Conservation (phyloP, 2,888 invertebrate species). For the Pseudanteris insignis region DNA sequence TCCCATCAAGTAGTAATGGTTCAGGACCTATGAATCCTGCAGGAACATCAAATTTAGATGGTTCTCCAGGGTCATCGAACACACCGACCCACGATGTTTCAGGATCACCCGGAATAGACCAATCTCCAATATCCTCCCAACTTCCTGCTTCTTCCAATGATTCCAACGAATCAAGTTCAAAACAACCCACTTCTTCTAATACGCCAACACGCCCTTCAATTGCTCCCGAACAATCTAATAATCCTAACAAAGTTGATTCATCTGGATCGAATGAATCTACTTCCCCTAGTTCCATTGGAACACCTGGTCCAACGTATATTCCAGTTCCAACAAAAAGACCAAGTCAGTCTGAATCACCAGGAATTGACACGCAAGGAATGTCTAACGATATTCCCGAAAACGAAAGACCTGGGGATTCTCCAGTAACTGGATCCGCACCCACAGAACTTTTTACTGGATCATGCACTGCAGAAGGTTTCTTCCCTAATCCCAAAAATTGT, state of each 20-base stretch:
- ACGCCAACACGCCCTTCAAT: slow-evolving; percentile 1
- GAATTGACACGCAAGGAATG: too few species aligned
- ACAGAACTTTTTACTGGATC: too few species aligned
- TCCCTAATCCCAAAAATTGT: slow-evolving; percentile 75
- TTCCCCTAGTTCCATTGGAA: not conserved
- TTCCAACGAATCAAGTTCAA: too few species aligned
- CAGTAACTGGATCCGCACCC: too few species aligned
- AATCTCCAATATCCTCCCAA: too few species aligned
- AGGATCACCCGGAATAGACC: too few species aligned
- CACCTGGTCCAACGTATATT: slow-evolving; percentile 1
- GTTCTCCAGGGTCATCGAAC: too few species aligned
- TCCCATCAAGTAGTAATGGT: not conserved
- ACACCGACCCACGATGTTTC: too few species aligned
- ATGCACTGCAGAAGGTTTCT: slow-evolving; percentile 77
- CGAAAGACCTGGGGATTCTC: not conserved
- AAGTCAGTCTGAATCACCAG: not conserved
- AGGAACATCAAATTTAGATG: too few species aligned
- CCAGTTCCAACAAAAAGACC: not conserved
- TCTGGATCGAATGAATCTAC: not conserved
- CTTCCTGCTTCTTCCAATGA: too few species aligned
- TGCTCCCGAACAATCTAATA: not conserved
- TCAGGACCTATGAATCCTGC: too few species aligned
- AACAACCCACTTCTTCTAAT: too few species aligned
- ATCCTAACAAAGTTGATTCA: not conserved
- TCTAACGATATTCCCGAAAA: not conserved